A percentile compares a stretch with the other conserved stretches of the same genome.
Evolutionary conservation across 2,113 vertebrate species (phyloP).

Genomic region (Lates calcarifer): DNA sequence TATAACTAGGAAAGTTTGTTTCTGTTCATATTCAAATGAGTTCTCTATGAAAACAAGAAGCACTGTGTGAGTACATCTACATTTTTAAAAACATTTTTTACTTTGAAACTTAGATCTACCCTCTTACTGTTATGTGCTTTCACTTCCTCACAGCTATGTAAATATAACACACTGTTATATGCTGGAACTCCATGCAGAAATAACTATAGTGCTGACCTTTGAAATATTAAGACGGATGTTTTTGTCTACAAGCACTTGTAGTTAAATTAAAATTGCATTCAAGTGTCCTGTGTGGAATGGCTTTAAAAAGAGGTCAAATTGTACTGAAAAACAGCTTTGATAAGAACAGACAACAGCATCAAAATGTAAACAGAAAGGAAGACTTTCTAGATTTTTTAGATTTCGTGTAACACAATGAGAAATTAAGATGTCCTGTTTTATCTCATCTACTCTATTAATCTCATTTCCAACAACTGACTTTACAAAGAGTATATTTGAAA

Average conservation of each 20-base stretch:
- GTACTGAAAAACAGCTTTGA: not conserved
- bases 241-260: not conserved
- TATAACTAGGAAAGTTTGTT: slow-evolving; percentile 49
- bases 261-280: not conserved
- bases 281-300: not conserved
- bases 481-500: not conserved
- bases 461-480: not conserved
- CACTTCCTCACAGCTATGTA: slow-evolving; percentile 50
- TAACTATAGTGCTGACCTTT: not conserved
- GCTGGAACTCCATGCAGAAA: slow-evolving; percentile 2
- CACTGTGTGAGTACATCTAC: not conserved
- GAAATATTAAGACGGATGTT: not conserved
- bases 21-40: not conserved
- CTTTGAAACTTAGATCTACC: not conserved
- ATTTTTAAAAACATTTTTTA: slow-evolving; percentile 1
- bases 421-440: not conserved
- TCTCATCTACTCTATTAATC: not conserved
- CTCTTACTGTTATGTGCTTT: slow-evolving; percentile 23
- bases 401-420: not conserved
- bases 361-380: slow-evolving; percentile 1
- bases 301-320: slow-evolving; percentile 6
- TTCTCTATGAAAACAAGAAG: not conserved
- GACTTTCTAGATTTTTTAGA: not conserved
- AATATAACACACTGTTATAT: slow-evolving; percentile 5
- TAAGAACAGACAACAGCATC: not conserved